Percentiles rank a stretch among this genome's conserved stretches.
Conservation (phyloP, 2,888 invertebrate genomes). For the Ametastegia equiseti region DNA sequence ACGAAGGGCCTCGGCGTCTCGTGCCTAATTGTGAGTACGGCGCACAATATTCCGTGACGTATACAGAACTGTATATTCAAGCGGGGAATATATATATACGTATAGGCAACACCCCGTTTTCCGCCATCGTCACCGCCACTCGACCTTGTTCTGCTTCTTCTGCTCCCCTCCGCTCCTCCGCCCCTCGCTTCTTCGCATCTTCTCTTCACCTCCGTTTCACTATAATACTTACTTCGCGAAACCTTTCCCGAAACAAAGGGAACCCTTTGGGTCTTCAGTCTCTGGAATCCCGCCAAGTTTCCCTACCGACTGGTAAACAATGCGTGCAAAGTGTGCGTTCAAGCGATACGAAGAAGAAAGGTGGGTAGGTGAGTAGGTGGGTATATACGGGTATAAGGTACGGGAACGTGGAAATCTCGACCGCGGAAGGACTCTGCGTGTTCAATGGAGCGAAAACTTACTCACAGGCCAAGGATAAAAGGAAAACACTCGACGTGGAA, state of each 20-base stretch:
- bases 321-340: constrained; percentile 28
- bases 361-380: too few species aligned
- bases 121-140: not conserved
- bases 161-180: not conserved
- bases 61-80: not conserved
- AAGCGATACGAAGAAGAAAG: constrained; percentile 19
- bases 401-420: constrained; percentile 8
- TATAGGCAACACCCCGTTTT: not conserved
- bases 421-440: constrained; percentile 12
- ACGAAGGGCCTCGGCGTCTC: not conserved
- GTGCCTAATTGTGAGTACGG: not conserved
- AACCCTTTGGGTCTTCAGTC: not conserved
- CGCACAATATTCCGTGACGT: not conserved
- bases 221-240: constrained; percentile 8
- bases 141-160: not conserved
- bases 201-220: too few species aligned
- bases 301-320: constrained; percentile 31
- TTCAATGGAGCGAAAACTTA: constrained; percentile 31
- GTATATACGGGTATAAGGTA: too few species aligned
- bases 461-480: constrained; percentile 8
- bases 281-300: constrained; percentile 1
- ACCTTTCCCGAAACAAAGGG: not conserved
- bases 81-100: not conserved
- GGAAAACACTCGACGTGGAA: constrained; percentile 36
- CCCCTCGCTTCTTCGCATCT: not conserved